A percentile compares a stretch with the other conserved stretches of the same genome.
These are phyloP conservation scores for Lepidocolaptes lacrymiger DNA, from an alignment of 2,797 vertebrate genomes.

Conservation along the genomic window DNA sequence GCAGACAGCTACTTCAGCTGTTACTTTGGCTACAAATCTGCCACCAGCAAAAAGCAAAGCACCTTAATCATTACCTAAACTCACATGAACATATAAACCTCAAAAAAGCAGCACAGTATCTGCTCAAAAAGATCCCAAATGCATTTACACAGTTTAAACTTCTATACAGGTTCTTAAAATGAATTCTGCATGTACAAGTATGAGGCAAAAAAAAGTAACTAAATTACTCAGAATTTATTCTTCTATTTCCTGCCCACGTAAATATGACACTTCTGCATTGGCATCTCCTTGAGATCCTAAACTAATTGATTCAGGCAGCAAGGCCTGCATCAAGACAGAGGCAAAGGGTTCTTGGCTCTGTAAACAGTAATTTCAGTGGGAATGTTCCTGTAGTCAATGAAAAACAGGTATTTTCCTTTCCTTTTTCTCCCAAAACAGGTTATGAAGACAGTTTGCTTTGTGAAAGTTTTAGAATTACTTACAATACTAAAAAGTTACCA, in stretches of 20 bases:
- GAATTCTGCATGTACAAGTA: not conserved
- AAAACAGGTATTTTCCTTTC: not conserved
- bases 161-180: not conserved
- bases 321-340: not conserved
- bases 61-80: not conserved
- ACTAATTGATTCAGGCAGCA: not conserved
- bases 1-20: not conserved
- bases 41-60: not conserved
- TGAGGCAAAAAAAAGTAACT: not conserved
- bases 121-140: not conserved
- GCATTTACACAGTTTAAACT: not conserved
- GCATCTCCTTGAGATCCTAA: not conserved
- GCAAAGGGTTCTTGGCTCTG: not conserved
- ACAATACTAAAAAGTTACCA: not conserved
- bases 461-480: not conserved
- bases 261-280: not conserved
- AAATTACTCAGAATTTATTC: not conserved
- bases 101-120: not conserved
- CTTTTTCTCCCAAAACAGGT: not conserved
- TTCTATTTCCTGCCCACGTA: not conserved
- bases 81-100: not conserved
- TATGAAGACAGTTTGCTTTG: not conserved
- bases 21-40: not conserved
- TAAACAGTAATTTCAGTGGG: not conserved
- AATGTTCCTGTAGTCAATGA: not conserved